These are phyloP conservation scores for Pachypeltis micranthus DNA, from an alignment of 1,140 invertebrate genomes.

Conservation along the genomic window DNA sequence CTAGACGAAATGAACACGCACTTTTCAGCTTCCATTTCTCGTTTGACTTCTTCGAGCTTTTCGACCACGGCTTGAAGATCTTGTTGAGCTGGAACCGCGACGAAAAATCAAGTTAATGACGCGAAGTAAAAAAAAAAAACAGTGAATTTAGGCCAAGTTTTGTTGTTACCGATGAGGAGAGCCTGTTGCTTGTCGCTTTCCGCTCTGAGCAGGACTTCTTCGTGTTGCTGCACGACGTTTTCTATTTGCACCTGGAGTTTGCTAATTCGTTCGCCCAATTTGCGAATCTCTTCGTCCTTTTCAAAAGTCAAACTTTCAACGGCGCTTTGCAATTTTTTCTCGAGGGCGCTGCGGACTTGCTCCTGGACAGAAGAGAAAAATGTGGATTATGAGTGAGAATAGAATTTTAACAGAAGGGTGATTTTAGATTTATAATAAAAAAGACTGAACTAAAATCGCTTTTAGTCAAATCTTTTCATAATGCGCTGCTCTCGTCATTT, in stretches of 20 bases:
- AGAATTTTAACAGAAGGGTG: too few species aligned
- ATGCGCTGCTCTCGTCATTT: too few species aligned
- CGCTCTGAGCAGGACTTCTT: constrained; percentile 65
- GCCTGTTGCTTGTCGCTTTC: constrained; percentile 83
- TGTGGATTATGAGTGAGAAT: too few species aligned
- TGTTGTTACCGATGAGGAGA: constrained; percentile 54
- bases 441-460: too few species aligned
- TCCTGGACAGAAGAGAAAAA: too few species aligned
- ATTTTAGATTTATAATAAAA: too few species aligned
- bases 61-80: constrained; percentile 71
- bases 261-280: constrained; percentile 56
- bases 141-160: background rate
- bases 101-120: background rate
- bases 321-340: constrained; percentile 60
- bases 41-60: constrained; percentile 52
- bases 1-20: too few species aligned
- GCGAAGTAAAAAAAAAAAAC: background rate
- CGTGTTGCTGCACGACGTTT: constrained; percentile 66
- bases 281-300: constrained; percentile 60
- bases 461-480: too few species aligned
- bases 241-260: constrained; percentile 61
- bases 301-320: constrained; percentile 55
- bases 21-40: constrained; percentile 55
- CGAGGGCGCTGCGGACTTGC: constrained; percentile 52
- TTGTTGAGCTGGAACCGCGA: constrained; percentile 55